Base-by-base conservation (phyloP, 1,140 invertebrate species). In the Magallana angulata region DNA sequence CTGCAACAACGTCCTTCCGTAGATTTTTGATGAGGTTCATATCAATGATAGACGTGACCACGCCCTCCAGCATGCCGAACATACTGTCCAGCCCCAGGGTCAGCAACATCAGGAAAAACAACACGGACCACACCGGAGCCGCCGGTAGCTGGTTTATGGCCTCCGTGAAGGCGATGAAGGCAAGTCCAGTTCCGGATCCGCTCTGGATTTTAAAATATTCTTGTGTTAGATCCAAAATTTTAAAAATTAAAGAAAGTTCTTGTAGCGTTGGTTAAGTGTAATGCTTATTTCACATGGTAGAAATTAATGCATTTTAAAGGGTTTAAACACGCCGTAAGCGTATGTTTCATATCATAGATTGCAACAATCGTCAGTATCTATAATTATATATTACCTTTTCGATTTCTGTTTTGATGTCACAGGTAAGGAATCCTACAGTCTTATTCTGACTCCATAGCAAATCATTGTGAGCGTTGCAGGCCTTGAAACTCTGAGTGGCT, bases 81-180 rank as follows among this genome's bases (percentile, higher is more conserved):
- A 91, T 91, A 76, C 96, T 97, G 94, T 98, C 98, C 85, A 99
- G 96, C 76, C 98, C 98, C 7, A 99, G 96, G 86, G 98, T 96
- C 90, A 99, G 97, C 30, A 99, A 95, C 99, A 99, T 99, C 88
- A 99, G 97, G 96, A 99, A 99, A 95, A 99, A 99, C 0, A 99
- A 96, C 90, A 98, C 97, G 0, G 98, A 97, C 99, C 99, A 99
- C 11, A 99, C 94, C 0, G 98, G 97, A 30, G 98, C 97, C 36
- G 98, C 97, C 0, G 98, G 98, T 2, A 99, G 95, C 94, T 99
- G 98, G 30, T 99, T 95, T 6, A 99, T 98, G 1, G 98, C 98
- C 82, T 98, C 98, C 62, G 99, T 98, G 95, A 99, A 99, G 4
- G 98, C 98, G 82, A 99, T 95, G 94, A 99, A 99, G 1, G 98